Base-by-base conservation (phyloP, 2,888 invertebrate species). In the Limnephilus auricula region DNA sequence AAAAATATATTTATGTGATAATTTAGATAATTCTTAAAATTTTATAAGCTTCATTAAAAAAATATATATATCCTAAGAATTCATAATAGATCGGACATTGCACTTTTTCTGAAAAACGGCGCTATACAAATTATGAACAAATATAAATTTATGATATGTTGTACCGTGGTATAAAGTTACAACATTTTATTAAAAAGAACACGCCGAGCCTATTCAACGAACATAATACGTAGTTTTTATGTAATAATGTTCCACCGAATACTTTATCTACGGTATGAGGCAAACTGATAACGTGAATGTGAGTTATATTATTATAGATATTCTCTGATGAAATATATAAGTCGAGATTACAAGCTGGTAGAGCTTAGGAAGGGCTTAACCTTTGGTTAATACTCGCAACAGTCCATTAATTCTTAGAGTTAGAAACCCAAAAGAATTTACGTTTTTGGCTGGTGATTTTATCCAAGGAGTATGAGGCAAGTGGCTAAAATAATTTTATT, bases 381-480 rank as follows among this genome's bases (percentile, higher is more conserved):
- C 92, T 93, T 92, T 92, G 90, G 90, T 91, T 93, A 93, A 93
- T 93, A 92, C 92, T 89, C 86, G 91, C 90, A 92, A 92, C 92
- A 93, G 90, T 93, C 93, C 93, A 93, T 93, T 93, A 93, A 93
- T 92, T 93, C 92, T 84, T 65, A 83, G 91, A 93, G 93, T 91
- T 89, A 92, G 89, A 92, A 90, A 89, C 90, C 92, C 90, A 91
- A 91, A 92, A 91, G 90, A 93, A 93, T 92, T 92, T 93, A 92
- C 92, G 92, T 91, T 90, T 88, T 84, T 80, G 79, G 89, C 79
- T 84, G 79, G 83, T 89, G 90, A 89, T 91, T 93, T 91, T 93
- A 90, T 92, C 90, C 91, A 65, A 89, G 88, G 79, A 89, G 90
- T 87, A 40, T 50, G 87, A 90, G 90, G 79, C 79, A 86, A 91